phyloP scores from a whole-genome alignment of 1,140 invertebrate species.

The Tetramorium alpestre region DNA sequence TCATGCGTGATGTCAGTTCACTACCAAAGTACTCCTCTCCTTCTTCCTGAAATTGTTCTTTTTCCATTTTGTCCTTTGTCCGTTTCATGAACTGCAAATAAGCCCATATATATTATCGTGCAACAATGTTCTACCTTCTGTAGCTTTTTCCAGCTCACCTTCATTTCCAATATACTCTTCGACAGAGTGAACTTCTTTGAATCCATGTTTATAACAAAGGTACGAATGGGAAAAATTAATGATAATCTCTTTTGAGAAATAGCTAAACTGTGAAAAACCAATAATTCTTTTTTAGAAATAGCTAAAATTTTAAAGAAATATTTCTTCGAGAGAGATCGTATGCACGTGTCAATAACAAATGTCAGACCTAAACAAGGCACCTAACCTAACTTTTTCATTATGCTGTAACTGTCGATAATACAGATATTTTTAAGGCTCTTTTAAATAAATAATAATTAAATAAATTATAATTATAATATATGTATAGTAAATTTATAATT shows the following conservation, averaged over 20 bases:
- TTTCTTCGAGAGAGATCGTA: background rate
- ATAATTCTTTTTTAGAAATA: too few relatives aligned
- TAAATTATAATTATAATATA: too few relatives aligned
- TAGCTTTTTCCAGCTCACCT: conserved; percentile 78
- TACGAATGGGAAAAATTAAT: background rate
- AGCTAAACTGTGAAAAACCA: too few relatives aligned
- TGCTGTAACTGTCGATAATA: too few relatives aligned
- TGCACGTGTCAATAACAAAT: background rate
- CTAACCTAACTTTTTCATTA: background rate
- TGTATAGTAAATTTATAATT: too few relatives aligned
- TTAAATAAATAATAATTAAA: too few relatives aligned
- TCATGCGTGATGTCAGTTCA: conserved; percentile 83
- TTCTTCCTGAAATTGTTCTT: conserved; percentile 91
- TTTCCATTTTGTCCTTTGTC: conserved; percentile 93
- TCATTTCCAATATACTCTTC: conserved; percentile 91
- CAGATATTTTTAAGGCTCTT: too few relatives aligned
- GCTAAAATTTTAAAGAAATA: background rate
- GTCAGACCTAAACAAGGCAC: background rate
- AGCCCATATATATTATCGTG: background rate
- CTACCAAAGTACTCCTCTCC: conserved; percentile 89
- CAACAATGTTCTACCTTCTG: background rate
- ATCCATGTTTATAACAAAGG: conserved; percentile 40
- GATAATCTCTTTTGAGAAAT: background rate
- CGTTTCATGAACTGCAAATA: conserved; percentile 93
- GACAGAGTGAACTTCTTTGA: conserved; percentile 86